Conservation (phyloP, 2,888 invertebrate genomes). For the Pristionchus mayeri region DNA sequence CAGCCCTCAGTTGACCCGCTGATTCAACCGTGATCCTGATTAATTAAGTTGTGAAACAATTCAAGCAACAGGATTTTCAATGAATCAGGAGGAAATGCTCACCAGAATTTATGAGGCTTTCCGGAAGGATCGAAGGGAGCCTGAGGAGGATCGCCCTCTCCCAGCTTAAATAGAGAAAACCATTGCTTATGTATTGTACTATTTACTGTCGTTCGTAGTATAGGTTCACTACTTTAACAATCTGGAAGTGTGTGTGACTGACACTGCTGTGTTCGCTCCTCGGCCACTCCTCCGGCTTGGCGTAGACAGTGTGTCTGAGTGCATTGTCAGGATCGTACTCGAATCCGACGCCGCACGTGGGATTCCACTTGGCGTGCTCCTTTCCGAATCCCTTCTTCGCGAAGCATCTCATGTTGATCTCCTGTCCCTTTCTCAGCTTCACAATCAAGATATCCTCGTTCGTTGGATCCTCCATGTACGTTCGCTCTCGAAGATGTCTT, state of each 20-base stretch:
- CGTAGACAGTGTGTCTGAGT: constrained; percentile 88
- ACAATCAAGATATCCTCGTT: constrained; percentile 83
- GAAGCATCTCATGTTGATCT: constrained; percentile 92
- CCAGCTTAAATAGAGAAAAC: constrained; percentile 78
- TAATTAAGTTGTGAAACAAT: too few species aligned
- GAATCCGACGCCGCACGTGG: constrained; percentile 96
- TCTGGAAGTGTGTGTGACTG: background rate
- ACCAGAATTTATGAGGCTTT: constrained; percentile 96
- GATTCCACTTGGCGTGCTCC: constrained; percentile 99
- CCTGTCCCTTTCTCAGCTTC: constrained; percentile 88
- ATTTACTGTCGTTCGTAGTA: too few species aligned
- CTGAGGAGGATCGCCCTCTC: constrained; percentile 79
- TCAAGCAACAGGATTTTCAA: too few species aligned
- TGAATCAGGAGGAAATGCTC: constrained; percentile 70
- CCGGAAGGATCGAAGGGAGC: constrained; percentile 94
- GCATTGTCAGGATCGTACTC: constrained; percentile 99
- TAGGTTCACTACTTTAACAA: background rate
- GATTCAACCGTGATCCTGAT: constrained; percentile 85
- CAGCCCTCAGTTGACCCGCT: constrained; percentile 92
- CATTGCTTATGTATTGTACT: constrained; percentile 45
- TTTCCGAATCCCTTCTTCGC: constrained; percentile 85
- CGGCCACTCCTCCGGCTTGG: constrained; percentile 80
- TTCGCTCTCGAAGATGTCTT: constrained; percentile 6
- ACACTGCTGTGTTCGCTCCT: constrained; percentile 88
- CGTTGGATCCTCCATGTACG: constrained; percentile 50